Percentiles rank a stretch among this genome's conserved stretches.
Conservation (phyloP, 1,140 invertebrate species). For the silkworm (Bombyx mori) region DNA sequence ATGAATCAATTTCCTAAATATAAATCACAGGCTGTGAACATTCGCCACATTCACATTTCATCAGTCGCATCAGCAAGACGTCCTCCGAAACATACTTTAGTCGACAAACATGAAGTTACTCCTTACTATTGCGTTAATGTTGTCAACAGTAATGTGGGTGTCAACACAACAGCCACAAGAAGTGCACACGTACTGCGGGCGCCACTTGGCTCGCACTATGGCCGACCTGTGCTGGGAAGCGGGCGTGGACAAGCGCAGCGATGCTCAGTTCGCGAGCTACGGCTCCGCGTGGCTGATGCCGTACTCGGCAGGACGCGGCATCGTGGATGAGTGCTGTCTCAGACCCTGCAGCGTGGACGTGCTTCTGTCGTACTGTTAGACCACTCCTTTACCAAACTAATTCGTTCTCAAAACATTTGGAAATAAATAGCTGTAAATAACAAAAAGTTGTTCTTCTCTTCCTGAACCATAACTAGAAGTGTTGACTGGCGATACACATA, state of each 20-base stretch:
- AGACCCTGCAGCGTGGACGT: not conserved
- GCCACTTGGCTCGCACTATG: not conserved
- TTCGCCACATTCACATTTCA: not conserved
- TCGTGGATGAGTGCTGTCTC: slow-evolving; percentile 3
- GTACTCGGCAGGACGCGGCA: not conserved
- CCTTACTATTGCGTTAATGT: not conserved
- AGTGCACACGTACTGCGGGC: not conserved
- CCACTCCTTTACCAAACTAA: not conserved
- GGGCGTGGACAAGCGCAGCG: slow-evolving; percentile 1
- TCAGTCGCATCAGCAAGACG: not conserved
- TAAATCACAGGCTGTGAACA: not conserved
- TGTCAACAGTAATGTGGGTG: not conserved
- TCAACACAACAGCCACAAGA: not conserved
- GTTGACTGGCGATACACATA: too few relatives aligned
- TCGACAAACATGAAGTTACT: not conserved
- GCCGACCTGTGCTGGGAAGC: not conserved
- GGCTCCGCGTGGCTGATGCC: not conserved
- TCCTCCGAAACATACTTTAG: not conserved
- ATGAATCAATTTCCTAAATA: not conserved
- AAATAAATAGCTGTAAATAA: too few relatives aligned
- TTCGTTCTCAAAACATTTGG: too few relatives aligned
- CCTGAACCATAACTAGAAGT: too few relatives aligned
- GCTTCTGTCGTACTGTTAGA: slow-evolving; percentile 1
- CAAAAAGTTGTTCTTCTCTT: too few relatives aligned
- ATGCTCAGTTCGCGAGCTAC: not conserved